A percentile compares a stretch with the other conserved stretches of the same genome.
These are phyloP conservation scores for Horisme vitalbata DNA, from an alignment of 2,888 invertebrate genomes.

Conservation along the genomic window DNA sequence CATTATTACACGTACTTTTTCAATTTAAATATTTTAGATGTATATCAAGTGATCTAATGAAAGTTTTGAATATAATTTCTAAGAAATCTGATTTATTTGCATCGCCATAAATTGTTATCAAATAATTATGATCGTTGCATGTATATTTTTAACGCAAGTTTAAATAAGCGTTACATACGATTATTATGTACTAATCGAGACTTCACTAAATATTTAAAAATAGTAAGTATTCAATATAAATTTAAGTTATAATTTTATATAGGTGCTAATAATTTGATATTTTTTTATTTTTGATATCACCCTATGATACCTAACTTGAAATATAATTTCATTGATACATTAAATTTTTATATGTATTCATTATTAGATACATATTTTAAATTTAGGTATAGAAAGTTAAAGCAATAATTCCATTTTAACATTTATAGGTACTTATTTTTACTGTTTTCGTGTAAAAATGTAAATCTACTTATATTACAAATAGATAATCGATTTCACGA, in stretches of 20 bases:
- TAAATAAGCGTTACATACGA: constrained; percentile 32
- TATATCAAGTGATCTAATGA: too few relatives aligned
- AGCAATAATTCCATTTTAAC: constrained; percentile 17
- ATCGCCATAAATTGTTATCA: constrained; percentile 51
- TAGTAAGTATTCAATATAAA: constrained; percentile 1
- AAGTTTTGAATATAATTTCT: background rate
- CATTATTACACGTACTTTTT: too few relatives aligned
- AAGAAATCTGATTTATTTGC: constrained; percentile 31
- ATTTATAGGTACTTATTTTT: constrained; percentile 52
- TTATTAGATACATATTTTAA: constrained; percentile 49
- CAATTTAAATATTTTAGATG: too few relatives aligned
- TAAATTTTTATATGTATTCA: constrained; percentile 59
- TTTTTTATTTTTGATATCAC: constrained; percentile 20
- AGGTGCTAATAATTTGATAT: background rate
- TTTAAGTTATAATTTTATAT: background rate
- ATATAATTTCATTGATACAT: constrained; percentile 36
- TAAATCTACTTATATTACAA: constrained; percentile 52
- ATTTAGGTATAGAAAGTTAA: constrained; percentile 41
- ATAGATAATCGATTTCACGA: constrained; percentile 30
- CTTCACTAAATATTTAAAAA: constrained; percentile 32
- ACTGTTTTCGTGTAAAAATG: constrained; percentile 62
- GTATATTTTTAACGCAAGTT: constrained; percentile 34
- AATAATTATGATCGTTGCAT: constrained; percentile 45
- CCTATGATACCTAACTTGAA: background rate
- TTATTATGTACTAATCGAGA: constrained; percentile 30